Evolutionary conservation across 2,888 invertebrate genomes (phyloP).

Genomic region (Chalcosyrphus nemorum): DNA sequence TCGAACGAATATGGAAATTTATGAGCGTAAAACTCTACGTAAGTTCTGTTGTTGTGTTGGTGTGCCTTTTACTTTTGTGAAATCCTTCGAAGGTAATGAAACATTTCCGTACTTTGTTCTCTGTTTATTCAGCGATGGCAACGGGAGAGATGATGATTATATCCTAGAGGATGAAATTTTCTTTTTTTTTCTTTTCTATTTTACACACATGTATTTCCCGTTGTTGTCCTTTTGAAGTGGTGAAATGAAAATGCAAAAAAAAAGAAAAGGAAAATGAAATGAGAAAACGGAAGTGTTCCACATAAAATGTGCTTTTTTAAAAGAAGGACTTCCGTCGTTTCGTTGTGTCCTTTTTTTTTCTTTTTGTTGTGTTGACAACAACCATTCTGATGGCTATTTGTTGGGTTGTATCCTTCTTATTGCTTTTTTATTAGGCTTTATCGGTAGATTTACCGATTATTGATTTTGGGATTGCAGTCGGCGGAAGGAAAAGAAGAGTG

Average conservation of each 20-base stretch:
- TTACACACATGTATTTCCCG: background rate
- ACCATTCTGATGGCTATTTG: conserved; percentile 13
- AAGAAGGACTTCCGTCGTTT: conserved; percentile 9
- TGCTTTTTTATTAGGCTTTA: conserved; percentile 14
- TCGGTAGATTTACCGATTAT: conserved; percentile 50
- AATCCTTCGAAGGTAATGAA: conserved; percentile 30
- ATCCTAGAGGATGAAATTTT: conserved; percentile 10
- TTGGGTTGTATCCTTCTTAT: conserved; percentile 2
- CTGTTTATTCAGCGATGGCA: background rate
- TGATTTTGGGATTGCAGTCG: conserved; percentile 52
- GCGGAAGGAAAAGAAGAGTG: conserved; percentile 14
- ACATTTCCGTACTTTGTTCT: conserved; percentile 40
- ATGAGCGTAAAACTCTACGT: conserved; percentile 28
- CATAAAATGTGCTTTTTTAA: conserved; percentile 10
- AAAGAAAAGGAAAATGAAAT: background rate
- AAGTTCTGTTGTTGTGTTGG: background rate
- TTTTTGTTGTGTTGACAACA: conserved; percentile 6
- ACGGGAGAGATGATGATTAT: conserved; percentile 16
- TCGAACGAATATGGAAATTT: conserved; percentile 44
- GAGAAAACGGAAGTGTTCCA: conserved; percentile 1
- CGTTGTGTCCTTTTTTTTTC: background rate
- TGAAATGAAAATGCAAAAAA: background rate
- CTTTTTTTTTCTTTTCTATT: background rate
- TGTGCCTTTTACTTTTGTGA: background rate
- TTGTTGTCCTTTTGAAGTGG: conserved; percentile 16